phyloP scores from a whole-genome alignment of 2,888 invertebrate genomes.

The Amiota communis region DNA sequence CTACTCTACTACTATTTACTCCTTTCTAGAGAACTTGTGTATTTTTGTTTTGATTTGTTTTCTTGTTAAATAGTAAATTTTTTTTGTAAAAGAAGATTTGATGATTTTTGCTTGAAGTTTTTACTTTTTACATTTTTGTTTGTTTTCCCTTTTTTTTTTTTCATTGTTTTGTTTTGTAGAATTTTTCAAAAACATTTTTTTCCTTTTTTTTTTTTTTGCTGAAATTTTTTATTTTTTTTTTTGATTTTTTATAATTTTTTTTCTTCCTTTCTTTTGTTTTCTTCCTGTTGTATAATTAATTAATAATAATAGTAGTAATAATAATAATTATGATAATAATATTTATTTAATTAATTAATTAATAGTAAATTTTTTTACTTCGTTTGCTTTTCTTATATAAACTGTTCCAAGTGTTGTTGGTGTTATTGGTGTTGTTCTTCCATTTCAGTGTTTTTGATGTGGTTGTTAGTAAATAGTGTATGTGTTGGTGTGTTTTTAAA shows the following conservation, averaged over 20 bases:
- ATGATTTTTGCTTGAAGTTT: background rate
- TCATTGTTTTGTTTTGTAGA: conserved; percentile 9
- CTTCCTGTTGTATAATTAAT: conserved; percentile 27
- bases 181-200: background rate
- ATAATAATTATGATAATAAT: background rate
- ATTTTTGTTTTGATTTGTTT: background rate
- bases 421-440: background rate
- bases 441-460: background rate
- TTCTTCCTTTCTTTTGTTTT: conserved; percentile 5
- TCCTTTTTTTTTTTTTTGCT: background rate
- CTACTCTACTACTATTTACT: conserved; percentile 3
- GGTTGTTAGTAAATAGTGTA: too few relatives aligned
- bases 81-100: too few relatives aligned
- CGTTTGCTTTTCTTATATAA: conserved; percentile 7
- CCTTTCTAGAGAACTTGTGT: background rate
- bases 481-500: background rate
- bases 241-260: background rate
- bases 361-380: conserved; percentile 21
- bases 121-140: background rate
- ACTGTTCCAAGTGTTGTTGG: background rate
- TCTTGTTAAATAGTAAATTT: too few relatives aligned
- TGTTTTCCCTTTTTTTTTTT: conserved; percentile 13
- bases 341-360: conserved; percentile 3
- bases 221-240: background rate
- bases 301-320: conserved; percentile 32